A percentile compares a stretch with the other conserved stretches of the same genome.
phyloP scores from a whole-genome alignment of 2,888 invertebrate species.

The Pegoplata infirma region DNA sequence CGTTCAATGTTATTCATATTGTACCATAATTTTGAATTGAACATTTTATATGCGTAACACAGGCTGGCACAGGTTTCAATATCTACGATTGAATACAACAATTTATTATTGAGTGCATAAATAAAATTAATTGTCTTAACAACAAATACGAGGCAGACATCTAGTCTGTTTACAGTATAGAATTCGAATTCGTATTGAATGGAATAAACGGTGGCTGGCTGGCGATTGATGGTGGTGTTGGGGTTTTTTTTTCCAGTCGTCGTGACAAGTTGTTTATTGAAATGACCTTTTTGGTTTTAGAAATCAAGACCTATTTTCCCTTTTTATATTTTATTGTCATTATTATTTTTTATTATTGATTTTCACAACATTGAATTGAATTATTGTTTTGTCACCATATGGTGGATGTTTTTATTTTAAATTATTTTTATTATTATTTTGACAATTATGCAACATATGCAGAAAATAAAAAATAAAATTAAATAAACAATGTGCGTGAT shows the following conservation, averaged over 20 bases:
- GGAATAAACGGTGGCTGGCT: slow-evolving; percentile 20
- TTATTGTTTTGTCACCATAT: slow-evolving; percentile 53
- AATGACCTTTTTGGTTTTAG: slow-evolving; percentile 58
- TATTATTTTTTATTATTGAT: slow-evolving; percentile 38
- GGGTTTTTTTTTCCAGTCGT: slow-evolving; percentile 6
- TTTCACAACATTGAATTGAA: slow-evolving; percentile 14
- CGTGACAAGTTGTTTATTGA: slow-evolving; percentile 59
- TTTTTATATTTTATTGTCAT: slow-evolving; percentile 33
- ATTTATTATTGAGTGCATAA: slow-evolving; percentile 50
- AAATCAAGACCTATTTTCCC: slow-evolving; percentile 53
- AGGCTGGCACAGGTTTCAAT: slow-evolving; percentile 25
- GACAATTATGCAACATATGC: slow-evolving; percentile 21
- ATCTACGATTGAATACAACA: neutral
- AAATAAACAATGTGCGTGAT: slow-evolving; percentile 22
- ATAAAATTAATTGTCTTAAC: slow-evolving; percentile 59
- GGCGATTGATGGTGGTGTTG: slow-evolving; percentile 15
- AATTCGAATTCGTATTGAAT: neutral
- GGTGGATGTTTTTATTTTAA: slow-evolving; percentile 29
- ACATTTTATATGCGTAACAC: slow-evolving; percentile 30
- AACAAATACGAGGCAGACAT: slow-evolving; percentile 52
- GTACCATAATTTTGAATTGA: slow-evolving; percentile 33
- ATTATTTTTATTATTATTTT: slow-evolving; percentile 17
- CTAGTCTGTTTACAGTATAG: slow-evolving; percentile 43
- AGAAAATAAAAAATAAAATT: neutral
- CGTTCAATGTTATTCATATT: slow-evolving; percentile 52